Percentiles rank a stretch among this genome's conserved stretches.
These are phyloP conservation scores for Megalopta genalis DNA, from an alignment of 1,140 invertebrate species.

Conservation along the genomic window DNA sequence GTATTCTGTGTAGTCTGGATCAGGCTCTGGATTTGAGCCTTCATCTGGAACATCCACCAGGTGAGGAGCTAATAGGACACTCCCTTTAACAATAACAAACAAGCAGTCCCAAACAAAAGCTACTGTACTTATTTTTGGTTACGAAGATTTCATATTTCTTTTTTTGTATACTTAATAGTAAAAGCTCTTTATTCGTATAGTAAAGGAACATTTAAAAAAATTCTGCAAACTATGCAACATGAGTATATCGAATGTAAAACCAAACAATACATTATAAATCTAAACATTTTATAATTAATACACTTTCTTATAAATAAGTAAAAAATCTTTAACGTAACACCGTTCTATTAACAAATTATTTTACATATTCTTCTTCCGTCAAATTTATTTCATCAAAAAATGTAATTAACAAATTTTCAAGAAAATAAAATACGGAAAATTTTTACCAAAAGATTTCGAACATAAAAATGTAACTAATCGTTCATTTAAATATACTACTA, in stretches of 20 bases:
- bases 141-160: conserved; percentile 26
- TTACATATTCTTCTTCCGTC: background rate
- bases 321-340: background rate
- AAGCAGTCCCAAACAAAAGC: conserved; percentile 78
- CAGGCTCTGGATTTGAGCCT: conserved; percentile 92
- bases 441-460: background rate
- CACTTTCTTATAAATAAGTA: background rate
- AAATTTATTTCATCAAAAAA: background rate
- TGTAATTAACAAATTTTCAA: too few species aligned
- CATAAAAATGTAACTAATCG: background rate
- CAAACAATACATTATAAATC: background rate
- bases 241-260: too few species aligned
- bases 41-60: conserved; percentile 85
- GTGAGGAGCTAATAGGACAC: conserved; percentile 78
- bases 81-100: conserved; percentile 78
- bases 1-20: conserved; percentile 96
- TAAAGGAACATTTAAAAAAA: background rate
- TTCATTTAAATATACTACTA: background rate
- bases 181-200: background rate
- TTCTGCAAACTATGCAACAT: too few species aligned
- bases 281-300: background rate
- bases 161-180: conserved; percentile 19
- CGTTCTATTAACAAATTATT: background rate
- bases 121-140: conserved; percentile 64
- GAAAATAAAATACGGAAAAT: background rate